Percentiles rank a stretch among this genome's conserved stretches.
Conservation (phyloP, 1,140 invertebrate genomes). For the Temnothorax curvispinosus region DNA sequence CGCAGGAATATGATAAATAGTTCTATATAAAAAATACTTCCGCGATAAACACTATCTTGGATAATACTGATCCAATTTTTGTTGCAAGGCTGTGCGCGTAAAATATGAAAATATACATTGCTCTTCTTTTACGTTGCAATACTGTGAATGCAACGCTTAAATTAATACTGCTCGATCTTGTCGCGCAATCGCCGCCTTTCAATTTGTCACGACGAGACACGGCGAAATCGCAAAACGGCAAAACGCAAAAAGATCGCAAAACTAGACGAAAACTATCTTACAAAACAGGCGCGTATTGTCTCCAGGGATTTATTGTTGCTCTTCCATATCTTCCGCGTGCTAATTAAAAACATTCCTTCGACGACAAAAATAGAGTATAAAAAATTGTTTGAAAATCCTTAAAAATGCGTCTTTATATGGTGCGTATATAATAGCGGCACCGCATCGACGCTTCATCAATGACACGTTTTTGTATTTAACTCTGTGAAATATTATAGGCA, state of each 20-base stretch:
- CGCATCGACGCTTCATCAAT: too few species aligned
- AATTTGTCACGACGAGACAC: neutral
- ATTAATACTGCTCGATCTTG: neutral
- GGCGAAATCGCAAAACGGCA: neutral
- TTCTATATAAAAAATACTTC: constrained; percentile 1
- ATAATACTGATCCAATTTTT: constrained; percentile 24
- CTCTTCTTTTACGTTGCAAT: neutral
- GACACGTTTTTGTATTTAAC: neutral
- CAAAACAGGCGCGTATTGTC: neutral
- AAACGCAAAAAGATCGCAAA: neutral
- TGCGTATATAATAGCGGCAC: neutral
- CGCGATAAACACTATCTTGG: neutral
- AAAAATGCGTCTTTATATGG: neutral
- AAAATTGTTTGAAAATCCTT: neutral
- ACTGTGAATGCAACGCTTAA: neutral
- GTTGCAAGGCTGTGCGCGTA: neutral
- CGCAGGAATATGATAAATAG: neutral
- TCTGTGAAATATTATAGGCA: neutral
- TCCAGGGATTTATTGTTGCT: neutral
- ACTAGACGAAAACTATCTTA: neutral
- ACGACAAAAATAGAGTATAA: constrained; percentile 31
- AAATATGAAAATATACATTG: neutral
- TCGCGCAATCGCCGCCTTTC: neutral
- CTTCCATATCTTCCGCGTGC: neutral
- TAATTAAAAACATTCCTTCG: constrained; percentile 17